These are phyloP conservation scores for Pseudomyrmex flavicornis DNA, from an alignment of 1,140 invertebrate species.

Conservation along the genomic window DNA sequence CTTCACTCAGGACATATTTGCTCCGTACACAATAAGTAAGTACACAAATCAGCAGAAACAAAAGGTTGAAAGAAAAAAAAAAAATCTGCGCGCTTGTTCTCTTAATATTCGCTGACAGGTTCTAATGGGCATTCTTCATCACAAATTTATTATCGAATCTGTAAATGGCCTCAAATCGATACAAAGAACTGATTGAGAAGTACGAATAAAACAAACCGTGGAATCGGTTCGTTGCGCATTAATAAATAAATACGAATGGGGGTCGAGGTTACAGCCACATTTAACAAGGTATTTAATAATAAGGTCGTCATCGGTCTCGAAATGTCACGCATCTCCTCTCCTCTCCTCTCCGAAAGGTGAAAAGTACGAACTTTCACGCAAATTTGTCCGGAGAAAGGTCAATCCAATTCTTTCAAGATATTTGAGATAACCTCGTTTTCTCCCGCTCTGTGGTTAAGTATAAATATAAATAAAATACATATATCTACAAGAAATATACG, in stretches of 20 bases:
- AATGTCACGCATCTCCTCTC: not conserved
- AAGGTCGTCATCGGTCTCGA: not conserved
- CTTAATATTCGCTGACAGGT: not conserved
- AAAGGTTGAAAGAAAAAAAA: not conserved
- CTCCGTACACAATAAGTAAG: conserved; percentile 8
- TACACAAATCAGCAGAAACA: conserved; percentile 40
- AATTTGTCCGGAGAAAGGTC: not conserved
- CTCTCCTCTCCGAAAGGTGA: not conserved
- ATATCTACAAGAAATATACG: not conserved
- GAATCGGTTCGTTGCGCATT: not conserved
- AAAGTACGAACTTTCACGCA: not conserved
- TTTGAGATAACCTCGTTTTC: not conserved
- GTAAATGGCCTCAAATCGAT: not conserved
- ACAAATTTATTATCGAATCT: not conserved
- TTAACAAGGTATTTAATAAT: not conserved
- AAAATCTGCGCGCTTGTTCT: not conserved
- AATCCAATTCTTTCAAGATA: not conserved
- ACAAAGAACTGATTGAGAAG: not conserved
- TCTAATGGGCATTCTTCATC: not conserved
- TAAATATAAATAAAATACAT: too few relatives aligned
- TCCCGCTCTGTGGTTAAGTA: too few relatives aligned
- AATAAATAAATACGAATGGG: not conserved
- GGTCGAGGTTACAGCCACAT: conserved; percentile 9
- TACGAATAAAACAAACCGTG: not conserved
- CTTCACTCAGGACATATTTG: conserved; percentile 31